Evolutionary conservation across 1,140 invertebrate genomes (phyloP).

Genomic region (Delia radicum): DNA sequence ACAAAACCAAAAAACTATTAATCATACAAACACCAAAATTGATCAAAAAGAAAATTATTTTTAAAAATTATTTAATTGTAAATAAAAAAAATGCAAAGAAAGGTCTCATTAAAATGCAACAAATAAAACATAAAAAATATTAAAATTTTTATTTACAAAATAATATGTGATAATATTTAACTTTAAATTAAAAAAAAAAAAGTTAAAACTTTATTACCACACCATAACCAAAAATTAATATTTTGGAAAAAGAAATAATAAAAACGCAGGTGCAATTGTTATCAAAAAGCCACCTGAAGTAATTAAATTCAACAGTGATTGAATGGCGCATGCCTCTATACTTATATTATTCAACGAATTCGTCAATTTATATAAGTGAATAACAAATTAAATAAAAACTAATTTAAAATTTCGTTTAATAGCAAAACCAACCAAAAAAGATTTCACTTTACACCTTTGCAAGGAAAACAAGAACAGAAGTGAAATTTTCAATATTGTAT

Average conservation of each 20-base stretch:
- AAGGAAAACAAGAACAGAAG: constrained; percentile 54
- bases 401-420: background rate
- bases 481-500: constrained; percentile 48
- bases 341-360: background rate
- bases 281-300: no score
- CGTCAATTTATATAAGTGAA: background rate
- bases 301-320: no score
- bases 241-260: background rate
- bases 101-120: constrained; percentile 44
- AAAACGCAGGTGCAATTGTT: constrained; percentile 24
- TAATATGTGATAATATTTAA: constrained; percentile 51
- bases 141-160: constrained; percentile 28
- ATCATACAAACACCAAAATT: constrained; percentile 7
- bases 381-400: background rate
- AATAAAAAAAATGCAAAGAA: background rate
- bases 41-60: background rate
- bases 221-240: background rate
- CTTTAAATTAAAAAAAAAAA: background rate
- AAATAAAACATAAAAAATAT: constrained; percentile 23
- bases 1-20: background rate
- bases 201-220: constrained; percentile 8
- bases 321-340: background rate
- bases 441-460: constrained; percentile 44
- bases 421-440: constrained; percentile 6
- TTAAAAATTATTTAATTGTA: background rate